Conservation (phyloP, 2,113 vertebrate genomes). For the Lynx canadensis region DNA sequence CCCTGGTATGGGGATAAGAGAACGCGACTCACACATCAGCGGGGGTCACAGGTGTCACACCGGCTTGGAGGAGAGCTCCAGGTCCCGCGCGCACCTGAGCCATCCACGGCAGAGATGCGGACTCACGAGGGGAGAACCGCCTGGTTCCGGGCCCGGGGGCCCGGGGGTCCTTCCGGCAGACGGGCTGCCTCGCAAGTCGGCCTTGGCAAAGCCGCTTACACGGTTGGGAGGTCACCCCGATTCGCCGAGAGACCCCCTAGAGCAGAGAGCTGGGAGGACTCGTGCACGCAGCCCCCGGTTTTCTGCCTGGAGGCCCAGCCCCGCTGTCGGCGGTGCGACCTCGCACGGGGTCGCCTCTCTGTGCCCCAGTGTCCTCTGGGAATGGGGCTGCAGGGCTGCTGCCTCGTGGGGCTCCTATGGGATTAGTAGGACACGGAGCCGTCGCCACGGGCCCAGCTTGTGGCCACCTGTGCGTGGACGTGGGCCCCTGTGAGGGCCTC, state of each 20-base stretch:
- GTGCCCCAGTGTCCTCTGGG: not conserved
- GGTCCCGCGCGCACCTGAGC: rapidly evolving
- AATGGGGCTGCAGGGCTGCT: not conserved
- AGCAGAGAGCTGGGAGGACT: not conserved
- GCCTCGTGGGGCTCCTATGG: not conserved
- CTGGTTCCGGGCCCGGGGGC: not conserved
- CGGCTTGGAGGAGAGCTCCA: rapidly evolving
- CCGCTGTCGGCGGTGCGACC: no score
- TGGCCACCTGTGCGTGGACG: rapidly evolving
- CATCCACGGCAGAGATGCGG: not conserved
- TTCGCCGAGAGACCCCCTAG: not conserved
- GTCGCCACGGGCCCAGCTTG: rapidly evolving
- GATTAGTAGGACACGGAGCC: not conserved
- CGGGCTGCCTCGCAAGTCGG: rapidly evolving
- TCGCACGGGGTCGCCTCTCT: not conserved
- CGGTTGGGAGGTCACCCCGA: not conserved
- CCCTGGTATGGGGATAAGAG: not conserved
- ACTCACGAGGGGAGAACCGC: not conserved
- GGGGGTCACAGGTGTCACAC: not conserved
- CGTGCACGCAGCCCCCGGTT: not conserved
- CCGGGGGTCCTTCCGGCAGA: not conserved
- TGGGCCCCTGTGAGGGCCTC: not conserved
- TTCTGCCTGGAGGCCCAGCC: not conserved
- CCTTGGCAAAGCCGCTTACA: not conserved
- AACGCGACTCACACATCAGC: rapidly evolving